These are phyloP conservation scores for Drosophila stalkeri DNA, from an alignment of 2,888 invertebrate genomes.

Conservation along the genomic window DNA sequence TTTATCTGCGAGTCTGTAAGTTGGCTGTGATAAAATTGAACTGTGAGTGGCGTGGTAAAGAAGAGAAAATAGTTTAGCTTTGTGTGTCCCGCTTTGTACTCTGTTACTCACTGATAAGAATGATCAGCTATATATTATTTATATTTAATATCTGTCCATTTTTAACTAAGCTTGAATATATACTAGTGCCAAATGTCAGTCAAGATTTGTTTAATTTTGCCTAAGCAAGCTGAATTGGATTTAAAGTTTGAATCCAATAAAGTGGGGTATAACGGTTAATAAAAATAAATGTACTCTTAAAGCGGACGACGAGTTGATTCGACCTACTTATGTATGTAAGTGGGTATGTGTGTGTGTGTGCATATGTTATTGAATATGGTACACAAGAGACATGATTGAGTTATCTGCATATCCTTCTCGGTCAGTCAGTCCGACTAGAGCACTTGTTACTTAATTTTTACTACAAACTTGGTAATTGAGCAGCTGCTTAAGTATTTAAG, in stretches of 20 bases:
- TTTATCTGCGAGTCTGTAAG: constrained; percentile 32
- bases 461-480: background rate
- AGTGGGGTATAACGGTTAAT: background rate
- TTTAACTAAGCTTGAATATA: background rate
- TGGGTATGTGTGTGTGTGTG: background rate
- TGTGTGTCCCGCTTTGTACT: background rate
- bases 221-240: background rate
- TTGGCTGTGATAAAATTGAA: constrained; percentile 1
- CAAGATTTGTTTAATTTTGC: background rate
- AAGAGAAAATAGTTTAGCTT: background rate
- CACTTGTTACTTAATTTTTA: background rate
- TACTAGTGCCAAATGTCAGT: background rate
- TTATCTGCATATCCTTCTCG: background rate
- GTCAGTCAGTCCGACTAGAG: background rate
- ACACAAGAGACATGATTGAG: background rate
- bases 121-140: background rate
- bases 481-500: background rate
- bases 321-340: background rate
- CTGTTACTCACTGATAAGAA: background rate
- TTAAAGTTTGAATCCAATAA: background rate
- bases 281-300: background rate
- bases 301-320: too few relatives aligned
- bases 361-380: background rate
- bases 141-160: background rate
- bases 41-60: background rate